Base-by-base conservation (phyloP, 1,140 invertebrate species). In the Eriosoma lanigerum region DNA sequence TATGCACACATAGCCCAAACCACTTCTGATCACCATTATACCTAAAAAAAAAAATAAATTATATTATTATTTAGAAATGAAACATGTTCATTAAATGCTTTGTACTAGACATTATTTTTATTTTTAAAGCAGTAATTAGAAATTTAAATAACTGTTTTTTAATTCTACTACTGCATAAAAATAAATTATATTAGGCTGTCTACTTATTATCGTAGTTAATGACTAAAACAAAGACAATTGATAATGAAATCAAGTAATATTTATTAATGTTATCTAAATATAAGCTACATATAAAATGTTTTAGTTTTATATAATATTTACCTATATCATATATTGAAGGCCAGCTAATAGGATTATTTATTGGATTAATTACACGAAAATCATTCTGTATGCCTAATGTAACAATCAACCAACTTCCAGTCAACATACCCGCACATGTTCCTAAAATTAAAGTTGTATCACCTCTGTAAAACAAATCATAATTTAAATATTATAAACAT, bases 381-480 rank as follows among this genome's bases (percentile, higher is more conserved):
- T 88, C 87, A 13, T 85, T 84, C 86, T 94, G 90, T 81, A 90
- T 87, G 38, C 93, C 93, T 21, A 91, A 87, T 85, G 92, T 92
- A 85, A 91, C 95, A 87, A 94, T 94, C 8, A 93, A 86, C 93
- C 94, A 96, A 3, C 93, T 89, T n/a, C 94, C 94, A 12, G 90
- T 86, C 64, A 92, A 88, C 70, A 94, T 87, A 54, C 95, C 95
- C n/a, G 91, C 90, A 81, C 90, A 91, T 10, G 94, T 92, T 29
- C 91, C 92, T 62, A 96, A 86, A 73, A 95, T 92, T 87, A 94
- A 91, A 12, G 93, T 91, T 1, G 94, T 95, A 85, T 97, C 95
- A 38, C 93, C 93, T 85, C 94, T 94, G 85, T 32, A 89, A 89
- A 83, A 82, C 80, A 83, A 76, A 29, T 72, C 29, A 13, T 29